phyloP scores from a whole-genome alignment of 2,797 vertebrate genomes.

The Lycodopsis pacificus region DNA sequence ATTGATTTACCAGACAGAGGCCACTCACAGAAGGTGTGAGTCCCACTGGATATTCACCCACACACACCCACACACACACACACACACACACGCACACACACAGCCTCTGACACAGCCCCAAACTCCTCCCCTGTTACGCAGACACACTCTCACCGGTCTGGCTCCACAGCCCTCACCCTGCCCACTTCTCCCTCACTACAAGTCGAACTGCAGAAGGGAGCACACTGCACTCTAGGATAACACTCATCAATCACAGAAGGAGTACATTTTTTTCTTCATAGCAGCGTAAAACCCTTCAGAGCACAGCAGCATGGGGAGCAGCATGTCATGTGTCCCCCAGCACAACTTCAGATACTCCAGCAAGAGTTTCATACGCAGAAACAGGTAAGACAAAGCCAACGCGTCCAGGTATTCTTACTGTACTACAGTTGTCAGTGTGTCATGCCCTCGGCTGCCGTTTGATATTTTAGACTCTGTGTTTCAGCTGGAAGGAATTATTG shows the following conservation, averaged over 20 bases:
- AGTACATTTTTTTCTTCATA: conserved; percentile 44
- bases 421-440: conserved; percentile 19
- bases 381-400: conserved; percentile 79
- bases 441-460: conserved; percentile 37
- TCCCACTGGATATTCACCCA: conserved; percentile 55
- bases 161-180: conserved; percentile 61
- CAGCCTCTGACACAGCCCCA: conserved; percentile 56
- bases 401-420: conserved; percentile 27
- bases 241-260: conserved; percentile 59
- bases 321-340: conserved; percentile 87
- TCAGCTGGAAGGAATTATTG: conserved; percentile 65
- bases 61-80: conserved; percentile 39
- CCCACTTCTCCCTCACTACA: conserved; percentile 67
- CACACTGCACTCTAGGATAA: conserved; percentile 72
- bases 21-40: conserved; percentile 77
- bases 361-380: conserved; percentile 87
- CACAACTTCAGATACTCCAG: conserved; percentile 87
- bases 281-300: conserved; percentile 43
- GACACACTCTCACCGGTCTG: conserved; percentile 68
- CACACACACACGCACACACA: conserved; percentile 37
- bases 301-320: conserved; percentile 84
- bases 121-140: conserved; percentile 74
- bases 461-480: conserved; percentile 59
- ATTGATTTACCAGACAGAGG: conserved; percentile 79
- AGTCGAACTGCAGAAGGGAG: conserved; percentile 64